Base-by-base conservation (phyloP, 2,113 vertebrate genomes). In the Typhlomys cinereus region DNA sequence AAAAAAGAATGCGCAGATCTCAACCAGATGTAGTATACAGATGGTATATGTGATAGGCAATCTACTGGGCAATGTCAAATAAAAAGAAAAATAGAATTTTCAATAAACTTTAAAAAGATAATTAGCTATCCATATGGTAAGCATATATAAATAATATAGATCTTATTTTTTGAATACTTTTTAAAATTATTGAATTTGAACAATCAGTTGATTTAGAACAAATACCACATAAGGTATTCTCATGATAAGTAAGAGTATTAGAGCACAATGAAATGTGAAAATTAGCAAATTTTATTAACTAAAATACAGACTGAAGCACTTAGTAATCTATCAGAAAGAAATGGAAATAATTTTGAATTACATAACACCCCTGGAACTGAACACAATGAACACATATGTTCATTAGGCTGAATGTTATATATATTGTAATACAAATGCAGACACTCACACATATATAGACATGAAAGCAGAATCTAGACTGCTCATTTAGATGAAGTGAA, bases 1-100 rank as follows among this genome's bases (percentile, higher is more conserved):
- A 6, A 34, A 74, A 90, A 92, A 36, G 4, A 54, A 59, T 25
- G 13, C 25, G 21, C 41, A 80, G 36, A 11, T 62, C 18, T 44
- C 36, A 89, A 90, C 54, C 83, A 95, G 79, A 92, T 39, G 2
- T 31, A 85, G 25, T 48, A 12, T 85, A 46, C 59, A 94, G 90
- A 94, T 76, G 73, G 59, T 39, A 48, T 36, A 5, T 57, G 27
- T 66, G 27, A 76, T 70, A 52, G 57, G 75, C 4, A 85, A 80
- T 67, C 90, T 90, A 85, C 29, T 92, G 44, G 23, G 18, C 52
- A 69, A 27, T 85, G 39, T 17, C 67, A 74, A 75, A 46, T 79
- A 64, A 27, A 25, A 6, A 85, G 36, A 78, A 90, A 36, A 69
- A 8, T 70, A 48, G 50, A 74, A 75, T 7, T 67, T 92, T 75